A percentile compares a stretch with the other conserved stretches of the same genome.
Evolutionary conservation across 2,113 vertebrate genomes (phyloP).

Genomic region (Butorides virescens): DNA sequence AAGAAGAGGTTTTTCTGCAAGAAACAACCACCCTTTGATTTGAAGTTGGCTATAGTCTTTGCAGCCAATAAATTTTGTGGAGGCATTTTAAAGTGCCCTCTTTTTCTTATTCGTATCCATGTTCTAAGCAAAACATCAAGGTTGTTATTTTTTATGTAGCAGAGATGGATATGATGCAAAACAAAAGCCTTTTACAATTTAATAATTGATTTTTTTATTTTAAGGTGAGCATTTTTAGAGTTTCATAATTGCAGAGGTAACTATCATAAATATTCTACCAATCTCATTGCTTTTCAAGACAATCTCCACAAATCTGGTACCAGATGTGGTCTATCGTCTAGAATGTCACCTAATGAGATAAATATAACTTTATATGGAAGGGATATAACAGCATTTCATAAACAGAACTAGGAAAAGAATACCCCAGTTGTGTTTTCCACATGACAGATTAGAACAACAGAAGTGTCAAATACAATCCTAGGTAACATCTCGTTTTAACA

Average conservation of each 20-base stretch:
- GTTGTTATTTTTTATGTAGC: not conserved
- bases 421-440: not conserved
- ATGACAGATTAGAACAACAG: not conserved
- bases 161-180: not conserved
- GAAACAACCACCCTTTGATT: not conserved
- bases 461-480: not conserved
- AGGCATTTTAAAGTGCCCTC: not conserved
- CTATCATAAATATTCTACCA: not conserved
- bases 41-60: not conserved
- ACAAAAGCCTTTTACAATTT: not conserved
- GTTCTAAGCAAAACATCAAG: not conserved
- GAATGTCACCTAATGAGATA: not conserved
- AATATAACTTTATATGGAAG: not conserved
- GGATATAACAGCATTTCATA: not conserved
- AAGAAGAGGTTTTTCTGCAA: not conserved
- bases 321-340: not conserved
- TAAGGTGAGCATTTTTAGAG: not conserved
- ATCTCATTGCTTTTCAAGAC: not conserved
- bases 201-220: not conserved
- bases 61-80: not conserved
- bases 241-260: not conserved
- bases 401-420: not conserved
- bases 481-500: not conserved
- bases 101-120: not conserved
- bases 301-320: not conserved